Conservation (phyloP, 2,888 invertebrate species). For the Sphaerophoria rueppellii region DNA sequence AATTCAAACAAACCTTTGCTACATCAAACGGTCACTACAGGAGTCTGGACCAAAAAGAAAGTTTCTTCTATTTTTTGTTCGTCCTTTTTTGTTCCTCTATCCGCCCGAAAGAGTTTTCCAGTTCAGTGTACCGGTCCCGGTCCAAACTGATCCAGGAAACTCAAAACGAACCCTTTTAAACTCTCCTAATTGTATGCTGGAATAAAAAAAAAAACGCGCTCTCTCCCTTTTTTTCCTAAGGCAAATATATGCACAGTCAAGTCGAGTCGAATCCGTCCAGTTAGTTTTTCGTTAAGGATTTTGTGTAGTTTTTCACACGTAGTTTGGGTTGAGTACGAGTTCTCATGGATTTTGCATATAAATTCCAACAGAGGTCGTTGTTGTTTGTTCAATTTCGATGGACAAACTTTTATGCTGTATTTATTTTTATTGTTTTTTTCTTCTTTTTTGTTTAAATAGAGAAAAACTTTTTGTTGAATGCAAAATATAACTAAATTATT, state of each 20-base stretch:
- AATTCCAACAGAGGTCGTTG: background rate
- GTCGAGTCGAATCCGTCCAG: background rate
- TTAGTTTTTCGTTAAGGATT: slow-evolving; percentile 57
- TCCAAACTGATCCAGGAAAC: slow-evolving; percentile 3
- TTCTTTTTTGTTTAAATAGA: slow-evolving; percentile 3
- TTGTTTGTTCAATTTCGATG: slow-evolving; percentile 51
- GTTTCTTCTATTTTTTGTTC: background rate
- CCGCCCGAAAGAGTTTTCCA: background rate
- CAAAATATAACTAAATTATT: background rate
- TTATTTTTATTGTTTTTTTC: background rate
- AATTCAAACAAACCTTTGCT: slow-evolving; percentile 50
- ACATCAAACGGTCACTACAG: slow-evolving; percentile 53
- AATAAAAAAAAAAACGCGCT: slow-evolving; percentile 14
- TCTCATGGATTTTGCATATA: slow-evolving; percentile 17
- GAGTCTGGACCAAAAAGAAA: slow-evolving; percentile 19
- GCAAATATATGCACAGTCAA: slow-evolving; percentile 40
- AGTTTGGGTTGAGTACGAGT: slow-evolving; percentile 22
- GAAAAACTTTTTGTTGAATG: slow-evolving; percentile 8
- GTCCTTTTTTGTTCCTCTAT: slow-evolving; percentile 11
- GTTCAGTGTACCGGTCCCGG: slow-evolving; percentile 10
- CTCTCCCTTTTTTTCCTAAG: slow-evolving; percentile 38
- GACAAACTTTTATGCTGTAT: slow-evolving; percentile 63
- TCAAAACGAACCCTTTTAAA: slow-evolving; percentile 13
- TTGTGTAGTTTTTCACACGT: slow-evolving; percentile 65
- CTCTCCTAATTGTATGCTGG: slow-evolving; percentile 57